phyloP scores from a whole-genome alignment of 1,140 invertebrate genomes.

The Drosophila ogumai region DNA sequence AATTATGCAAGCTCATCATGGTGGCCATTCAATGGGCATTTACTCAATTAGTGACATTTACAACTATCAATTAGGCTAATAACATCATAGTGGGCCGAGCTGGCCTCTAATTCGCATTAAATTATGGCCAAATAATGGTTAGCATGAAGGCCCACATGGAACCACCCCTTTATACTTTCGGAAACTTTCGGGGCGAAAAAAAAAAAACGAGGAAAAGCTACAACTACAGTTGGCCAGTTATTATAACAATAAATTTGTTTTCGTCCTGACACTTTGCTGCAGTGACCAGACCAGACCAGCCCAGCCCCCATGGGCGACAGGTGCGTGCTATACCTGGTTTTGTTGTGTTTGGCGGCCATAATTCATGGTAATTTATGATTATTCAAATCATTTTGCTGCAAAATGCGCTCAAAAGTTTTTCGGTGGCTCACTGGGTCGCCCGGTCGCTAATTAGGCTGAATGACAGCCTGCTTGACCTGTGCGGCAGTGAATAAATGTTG shows the following conservation, averaged over 20 bases:
- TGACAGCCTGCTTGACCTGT: slow-evolving; percentile 68
- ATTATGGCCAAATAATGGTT: slow-evolving; percentile 58
- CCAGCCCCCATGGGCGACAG: slow-evolving; percentile 28
- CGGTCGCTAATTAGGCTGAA: slow-evolving; percentile 64
- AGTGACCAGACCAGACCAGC: slow-evolving; percentile 30
- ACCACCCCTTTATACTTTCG: slow-evolving; percentile 10
- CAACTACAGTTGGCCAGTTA: slow-evolving; percentile 40
- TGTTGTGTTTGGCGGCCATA: slow-evolving; percentile 48
- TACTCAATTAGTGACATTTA: slow-evolving; percentile 66
- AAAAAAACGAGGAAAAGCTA: slow-evolving; percentile 5
- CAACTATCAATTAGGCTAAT: slow-evolving; percentile 69
- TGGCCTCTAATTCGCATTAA: slow-evolving; percentile 59
- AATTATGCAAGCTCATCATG: slow-evolving; percentile 34
- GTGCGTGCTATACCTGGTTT: slow-evolving; percentile 39
- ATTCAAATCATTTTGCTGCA: slow-evolving; percentile 68
- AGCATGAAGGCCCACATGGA: slow-evolving; percentile 8
- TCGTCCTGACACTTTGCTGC: slow-evolving; percentile 65
- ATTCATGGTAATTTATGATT: slow-evolving; percentile 77
- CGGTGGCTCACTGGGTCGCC: background rate
- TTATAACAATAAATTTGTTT: slow-evolving; percentile 66
- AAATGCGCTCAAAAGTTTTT: slow-evolving; percentile 50
- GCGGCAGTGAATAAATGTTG: slow-evolving; percentile 51
- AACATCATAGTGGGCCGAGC: slow-evolving; percentile 55
- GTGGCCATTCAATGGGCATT: slow-evolving; percentile 35
- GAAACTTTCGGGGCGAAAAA: background rate